These are phyloP conservation scores for Machaerirhynchus nigripectus DNA, from an alignment of 2,113 vertebrate genomes.

Conservation along the genomic window DNA sequence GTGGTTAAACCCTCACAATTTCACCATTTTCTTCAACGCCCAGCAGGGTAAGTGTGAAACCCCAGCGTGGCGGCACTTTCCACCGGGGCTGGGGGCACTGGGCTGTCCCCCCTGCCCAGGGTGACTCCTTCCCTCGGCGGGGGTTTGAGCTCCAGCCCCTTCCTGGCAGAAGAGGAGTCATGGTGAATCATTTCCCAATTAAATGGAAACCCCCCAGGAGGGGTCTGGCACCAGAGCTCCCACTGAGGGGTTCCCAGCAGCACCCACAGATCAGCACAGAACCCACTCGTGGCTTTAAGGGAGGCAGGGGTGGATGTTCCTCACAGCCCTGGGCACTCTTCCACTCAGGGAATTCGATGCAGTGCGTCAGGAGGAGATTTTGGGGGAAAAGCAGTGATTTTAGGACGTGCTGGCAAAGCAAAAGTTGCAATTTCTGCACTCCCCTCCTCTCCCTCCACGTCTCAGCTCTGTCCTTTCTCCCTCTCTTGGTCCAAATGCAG, in stretches of 20 bases:
- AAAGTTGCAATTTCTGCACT: background rate
- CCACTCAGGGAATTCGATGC: background rate
- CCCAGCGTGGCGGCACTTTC: background rate
- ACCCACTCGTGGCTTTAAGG: background rate
- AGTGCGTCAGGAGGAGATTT: background rate
- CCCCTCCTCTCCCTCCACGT: background rate
- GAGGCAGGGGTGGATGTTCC: background rate
- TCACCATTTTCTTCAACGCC: conserved; percentile 24
- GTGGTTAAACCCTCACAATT: conserved; percentile 30
- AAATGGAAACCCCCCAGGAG: background rate
- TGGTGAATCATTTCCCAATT: background rate
- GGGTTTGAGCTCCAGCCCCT: background rate
- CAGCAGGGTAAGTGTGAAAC: conserved; percentile 28
- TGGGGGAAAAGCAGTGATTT: background rate
- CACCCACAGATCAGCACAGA: background rate
- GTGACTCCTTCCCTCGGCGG: background rate
- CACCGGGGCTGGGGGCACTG: background rate
- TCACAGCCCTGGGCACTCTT: background rate
- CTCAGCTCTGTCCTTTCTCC: background rate
- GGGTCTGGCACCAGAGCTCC: background rate
- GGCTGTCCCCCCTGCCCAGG: background rate
- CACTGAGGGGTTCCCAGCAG: too few species aligned
- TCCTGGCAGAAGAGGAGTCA: background rate
- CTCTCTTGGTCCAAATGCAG: background rate
- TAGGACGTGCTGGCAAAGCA: background rate